phyloP scores from a whole-genome alignment of 2,113 vertebrate genomes.

The Aptenodytes patagonicus region DNA sequence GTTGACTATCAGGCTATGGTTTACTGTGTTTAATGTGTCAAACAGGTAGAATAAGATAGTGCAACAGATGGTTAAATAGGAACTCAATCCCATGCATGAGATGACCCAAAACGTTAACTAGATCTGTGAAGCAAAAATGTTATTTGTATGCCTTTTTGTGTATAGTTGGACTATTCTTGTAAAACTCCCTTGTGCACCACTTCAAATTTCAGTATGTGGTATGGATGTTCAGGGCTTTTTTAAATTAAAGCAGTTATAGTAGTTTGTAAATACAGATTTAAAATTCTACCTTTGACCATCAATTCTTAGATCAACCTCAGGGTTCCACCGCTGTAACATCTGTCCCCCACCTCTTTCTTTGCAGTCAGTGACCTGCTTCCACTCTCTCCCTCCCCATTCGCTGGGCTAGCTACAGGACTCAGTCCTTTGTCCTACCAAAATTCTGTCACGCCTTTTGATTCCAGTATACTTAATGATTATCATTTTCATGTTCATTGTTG shows the following conservation, averaged over 20 bases:
- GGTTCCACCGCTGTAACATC: not conserved
- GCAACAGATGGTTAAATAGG: not conserved
- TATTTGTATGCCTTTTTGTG: not conserved
- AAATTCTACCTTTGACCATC: not conserved
- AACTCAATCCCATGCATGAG: not conserved
- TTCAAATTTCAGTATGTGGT: not conserved
- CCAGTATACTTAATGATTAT: not conserved
- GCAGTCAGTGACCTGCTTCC: not conserved
- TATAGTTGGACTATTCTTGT: not conserved
- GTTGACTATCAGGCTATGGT: not conserved
- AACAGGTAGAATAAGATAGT: not conserved
- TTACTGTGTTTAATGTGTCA: not conserved
- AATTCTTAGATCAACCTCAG: not conserved
- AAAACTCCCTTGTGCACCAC: not conserved
- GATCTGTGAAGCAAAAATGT: not conserved
- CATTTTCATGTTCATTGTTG: not conserved
- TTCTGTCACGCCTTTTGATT: not conserved
- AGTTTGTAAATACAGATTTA: not conserved
- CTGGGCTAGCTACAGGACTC: not conserved
- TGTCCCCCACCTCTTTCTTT: not conserved
- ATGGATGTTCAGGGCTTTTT: not conserved
- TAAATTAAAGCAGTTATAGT: not conserved
- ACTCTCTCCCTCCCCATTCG: not conserved
- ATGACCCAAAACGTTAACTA: not conserved
- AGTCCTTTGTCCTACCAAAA: not conserved